Evolutionary conservation across 2,888 invertebrate genomes (phyloP).

Genomic region (Hyalella azteca): DNA sequence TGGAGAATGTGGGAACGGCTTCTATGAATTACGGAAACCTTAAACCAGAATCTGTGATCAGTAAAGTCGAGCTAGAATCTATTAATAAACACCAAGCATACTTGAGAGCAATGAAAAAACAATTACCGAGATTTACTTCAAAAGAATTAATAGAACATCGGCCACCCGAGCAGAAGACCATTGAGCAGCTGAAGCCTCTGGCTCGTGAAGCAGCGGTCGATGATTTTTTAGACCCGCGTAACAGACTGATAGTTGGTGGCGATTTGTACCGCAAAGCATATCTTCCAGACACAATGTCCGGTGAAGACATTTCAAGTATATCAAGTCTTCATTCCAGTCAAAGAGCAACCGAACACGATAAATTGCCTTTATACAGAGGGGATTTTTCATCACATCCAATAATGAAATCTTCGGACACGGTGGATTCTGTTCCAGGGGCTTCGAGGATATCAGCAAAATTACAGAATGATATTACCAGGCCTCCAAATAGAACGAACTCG

Average conservation of each 20-base stretch:
- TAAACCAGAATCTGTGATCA: conserved; percentile 4
- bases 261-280: not conserved
- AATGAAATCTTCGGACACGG: too few relatives aligned
- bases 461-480: too few relatives aligned
- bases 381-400: conserved; percentile 16
- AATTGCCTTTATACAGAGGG: not conserved
- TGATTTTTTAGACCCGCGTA: not conserved
- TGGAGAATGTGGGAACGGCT: not conserved
- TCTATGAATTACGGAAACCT: not conserved
- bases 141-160: conserved; percentile 1
- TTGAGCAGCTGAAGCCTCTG: not conserved
- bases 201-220: not conserved
- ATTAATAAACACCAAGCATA: not conserved
- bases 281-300: not conserved
- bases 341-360: not conserved
- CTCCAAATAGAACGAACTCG: too few relatives aligned
- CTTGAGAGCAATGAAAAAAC: not conserved
- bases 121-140: not conserved
- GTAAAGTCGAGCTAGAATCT: not conserved
- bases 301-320: not conserved
- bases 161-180: not conserved
- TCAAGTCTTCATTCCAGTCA: not conserved
- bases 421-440: too few relatives aligned
- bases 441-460: too few relatives aligned
- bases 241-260: not conserved